Base-by-base conservation (phyloP, 2,888 invertebrate species). In the Psylliodes chrysocephalus region DNA sequence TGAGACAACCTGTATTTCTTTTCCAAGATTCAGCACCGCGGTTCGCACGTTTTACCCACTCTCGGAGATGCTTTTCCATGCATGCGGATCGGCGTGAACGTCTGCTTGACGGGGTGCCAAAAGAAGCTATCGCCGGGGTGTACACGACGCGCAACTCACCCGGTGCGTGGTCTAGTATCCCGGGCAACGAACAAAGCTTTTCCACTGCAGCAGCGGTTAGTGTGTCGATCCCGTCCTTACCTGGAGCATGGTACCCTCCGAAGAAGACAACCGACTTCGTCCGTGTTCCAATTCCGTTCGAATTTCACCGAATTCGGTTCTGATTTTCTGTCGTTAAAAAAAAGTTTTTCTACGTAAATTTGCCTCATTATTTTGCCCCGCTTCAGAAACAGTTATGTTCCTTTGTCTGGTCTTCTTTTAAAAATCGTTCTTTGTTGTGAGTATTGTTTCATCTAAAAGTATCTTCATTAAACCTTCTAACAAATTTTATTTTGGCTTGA, bases 131-230 rank as follows among this genome's bases (percentile, higher is more conserved):
- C 17, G 15, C 28, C 22, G 40, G 38, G 53, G 19, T 28, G 38
- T 25, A 28, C 15, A 28, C 15, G 17, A 33, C 59, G 61, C 65
- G 64, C 64, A 64, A 55, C 60, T 40, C 55, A 19, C 56, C 42
- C 28, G 40, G 38, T 57, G 57, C 57, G 62, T 63, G 30, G 47
- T 42, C 33, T 68, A 70, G 76, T 75, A 74, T 71, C 73, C 77
- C 75, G 73, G 77, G 76, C 75, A 75, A 77, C 76, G 69, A 64
- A 71, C 72, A 68, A 75, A 74, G 71, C 74, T 55, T 52, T 66
- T 59, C 64, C 63, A 68, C 69, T 70, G 71, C 71, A 70, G 72
- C 46, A 46, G 44, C 57, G 42, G 63, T 63, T 55, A 63, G 60
- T 54, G 44, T 63, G 25, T 18, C 49, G 54, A 62, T 35, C 62